Base-by-base conservation (phyloP, 2,113 vertebrate genomes). In the Gavialis gangeticus region DNA sequence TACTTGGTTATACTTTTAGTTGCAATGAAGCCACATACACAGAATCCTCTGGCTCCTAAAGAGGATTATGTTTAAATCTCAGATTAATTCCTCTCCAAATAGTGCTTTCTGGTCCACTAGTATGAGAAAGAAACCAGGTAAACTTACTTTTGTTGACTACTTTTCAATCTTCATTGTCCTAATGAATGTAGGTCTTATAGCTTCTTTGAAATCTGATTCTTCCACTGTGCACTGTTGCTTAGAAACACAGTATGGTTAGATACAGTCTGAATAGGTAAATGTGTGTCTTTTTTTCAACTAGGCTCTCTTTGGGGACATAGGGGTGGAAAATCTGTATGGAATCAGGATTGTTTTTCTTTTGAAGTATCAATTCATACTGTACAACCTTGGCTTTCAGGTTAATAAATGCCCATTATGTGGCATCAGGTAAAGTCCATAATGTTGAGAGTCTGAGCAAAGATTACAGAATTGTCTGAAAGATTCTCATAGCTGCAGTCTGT, bases 161-260 rank as follows among this genome's bases (percentile, higher is more conserved):
- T 69, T 85, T 55, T 71, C 82, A 76, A 5, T 86, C 91, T 83
- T 46, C 66, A 16, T 6, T 94, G 34, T 86, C 89, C 30, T 66
- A 1, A 71, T 76, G 66, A 66, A 60, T 17, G 22, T 25, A 16
- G 63, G n/a, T 64, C 22, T 95, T 95, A 77, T 64, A 77, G 30
- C 56, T 89, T 84, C 89, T 88, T 64, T 10, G 76, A 5, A 55
- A 28, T 84, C 58, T 19, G 71, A 79, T 59, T 90, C 76, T 81
- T 75, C 84, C 57, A 25, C 91, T 84, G 67, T 21, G 37, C 76
- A 85, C 55, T 85, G 94, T 97, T 97, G 96, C 96, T 97, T 95
- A 95, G 93, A 84, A 88, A 97, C 94, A 37, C 34, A 13, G n/a
- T 15, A 75, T 64, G 82, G 62, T 89, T 91, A 73, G 46, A 63